Percentiles rank a stretch among this genome's conserved stretches.
These are phyloP conservation scores for Scaptomyza hsui DNA, from an alignment of 1,140 invertebrate genomes.

Conservation along the genomic window DNA sequence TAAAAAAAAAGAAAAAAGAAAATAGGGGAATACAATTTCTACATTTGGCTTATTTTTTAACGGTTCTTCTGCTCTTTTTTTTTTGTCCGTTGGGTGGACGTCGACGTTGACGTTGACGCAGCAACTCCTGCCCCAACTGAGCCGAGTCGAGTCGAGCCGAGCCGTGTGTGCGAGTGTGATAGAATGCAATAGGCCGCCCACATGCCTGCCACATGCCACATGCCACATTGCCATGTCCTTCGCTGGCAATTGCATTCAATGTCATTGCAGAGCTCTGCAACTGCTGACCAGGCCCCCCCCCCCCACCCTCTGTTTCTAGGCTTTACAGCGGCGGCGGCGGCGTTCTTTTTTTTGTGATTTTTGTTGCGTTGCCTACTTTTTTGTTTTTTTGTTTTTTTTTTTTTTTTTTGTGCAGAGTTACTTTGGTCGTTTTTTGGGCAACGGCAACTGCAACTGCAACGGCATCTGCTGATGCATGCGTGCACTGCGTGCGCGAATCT, in stretches of 20 bases:
- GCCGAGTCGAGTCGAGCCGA: neutral
- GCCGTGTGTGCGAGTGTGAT: neutral
- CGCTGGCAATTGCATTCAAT: conserved; percentile 62
- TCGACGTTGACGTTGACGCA: neutral
- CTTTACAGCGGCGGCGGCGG: conserved; percentile 37
- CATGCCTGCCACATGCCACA: conserved; percentile 4
- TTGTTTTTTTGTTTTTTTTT: conserved; percentile 16
- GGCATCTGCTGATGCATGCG: conserved; percentile 40
- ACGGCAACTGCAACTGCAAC: too few relatives aligned
- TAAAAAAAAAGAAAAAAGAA: conserved; percentile 34
- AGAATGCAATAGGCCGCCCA: conserved; percentile 27
- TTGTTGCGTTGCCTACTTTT: conserved; percentile 15
- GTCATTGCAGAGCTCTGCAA: conserved; percentile 51
- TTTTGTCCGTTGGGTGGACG: neutral
- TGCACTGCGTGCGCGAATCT: conserved; percentile 18
- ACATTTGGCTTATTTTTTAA: conserved; percentile 76
- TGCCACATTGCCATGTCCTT: too few relatives aligned
- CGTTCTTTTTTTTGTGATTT: conserved; percentile 41
- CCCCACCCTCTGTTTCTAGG: conserved; percentile 21
- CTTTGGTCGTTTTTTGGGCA: conserved; percentile 43
- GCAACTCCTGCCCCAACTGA: too few relatives aligned
- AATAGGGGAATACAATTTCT: conserved; percentile 71
- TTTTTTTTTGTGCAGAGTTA: conserved; percentile 21
- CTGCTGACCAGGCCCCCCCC: conserved; percentile 2
- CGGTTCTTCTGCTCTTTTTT: conserved; percentile 47